Evolutionary conservation across 1,140 invertebrate species (phyloP).

Genomic region (Micrasema minimum): DNA sequence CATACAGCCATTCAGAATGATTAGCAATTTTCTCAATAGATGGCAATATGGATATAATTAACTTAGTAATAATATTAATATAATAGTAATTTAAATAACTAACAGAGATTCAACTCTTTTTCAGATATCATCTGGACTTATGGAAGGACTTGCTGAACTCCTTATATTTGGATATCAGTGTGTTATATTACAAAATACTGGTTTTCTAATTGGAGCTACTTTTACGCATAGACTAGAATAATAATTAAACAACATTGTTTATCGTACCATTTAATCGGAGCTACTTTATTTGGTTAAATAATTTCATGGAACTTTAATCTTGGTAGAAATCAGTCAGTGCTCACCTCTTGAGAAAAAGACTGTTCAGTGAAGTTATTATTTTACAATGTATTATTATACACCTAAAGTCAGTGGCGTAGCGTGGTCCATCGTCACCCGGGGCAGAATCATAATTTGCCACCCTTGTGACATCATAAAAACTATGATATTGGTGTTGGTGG

Average conservation of each 20-base stretch:
- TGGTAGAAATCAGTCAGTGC: conserved; percentile 3
- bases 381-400: no score
- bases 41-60: no score
- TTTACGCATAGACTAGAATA: conserved; percentile 16
- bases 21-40: no score
- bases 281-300: conserved; percentile 21
- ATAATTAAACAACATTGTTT: conserved; percentile 9
- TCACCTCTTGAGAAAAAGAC: conserved; percentile 4
- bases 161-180: neutral
- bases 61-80: no score
- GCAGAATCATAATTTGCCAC: no score
- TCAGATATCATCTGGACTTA: conserved; percentile 5
- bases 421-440: no score
- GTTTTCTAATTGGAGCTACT: neutral
- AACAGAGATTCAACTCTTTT: no score
- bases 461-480: no score
- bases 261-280: conserved; percentile 4
- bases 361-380: conserved; percentile 10
- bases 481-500: no score
- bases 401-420: no score
- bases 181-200: conserved; percentile 12
- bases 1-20: no score
- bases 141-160: neutral
- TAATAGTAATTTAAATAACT: no score
- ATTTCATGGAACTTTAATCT: neutral